Base-by-base conservation (phyloP, 2,888 invertebrate species). In the Dioctria linearis region DNA sequence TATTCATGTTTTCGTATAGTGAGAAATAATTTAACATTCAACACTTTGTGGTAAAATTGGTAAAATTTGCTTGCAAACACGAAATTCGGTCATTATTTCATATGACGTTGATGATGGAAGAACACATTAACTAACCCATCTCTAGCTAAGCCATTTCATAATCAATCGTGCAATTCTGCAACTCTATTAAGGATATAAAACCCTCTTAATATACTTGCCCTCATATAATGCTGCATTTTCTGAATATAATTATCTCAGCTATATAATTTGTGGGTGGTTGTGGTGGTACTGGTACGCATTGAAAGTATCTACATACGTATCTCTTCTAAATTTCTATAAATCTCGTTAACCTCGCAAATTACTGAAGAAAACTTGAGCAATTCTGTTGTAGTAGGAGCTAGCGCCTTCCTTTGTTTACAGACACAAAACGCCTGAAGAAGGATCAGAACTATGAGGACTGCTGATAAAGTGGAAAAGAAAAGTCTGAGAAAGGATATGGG, bases 301-400 rank as follows among this genome's bases (percentile, higher is more conserved):
- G 11, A 54, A 2, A 25, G 25, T 25, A 25, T 25, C 25, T 25
- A 25, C 25, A 25, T 25, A 25, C 25, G 54, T 54, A 54, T 54
- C 54, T 54, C 6, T 11, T 11, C 54, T n/a, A 73, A 57, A 73
- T 73, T 57, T 43, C 73, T 73, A 59, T 57, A 73, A 73, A 73
- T 57, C 57, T 73, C 73, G 73, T 73, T 73, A 73, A 73, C 73
- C 57, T 25, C 25, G 42, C 42, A 73, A 25, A 73, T 69, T 57
- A 73, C 73, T 73, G 54, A n/a, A 57, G n/a, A 67, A 42, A 54
- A 54, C 59, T 73, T 73, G 42, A 13, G 37, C 73, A 40, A 73
- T 42, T 43, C 40, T 57, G 69, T 25, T 37, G 42, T 37, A 25
- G 42, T 37, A 25, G 25, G 25, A 25, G 25, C 25, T 25, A 73